Conservation (phyloP, 2,888 invertebrate genomes). For the Chironomus riparius region DNA sequence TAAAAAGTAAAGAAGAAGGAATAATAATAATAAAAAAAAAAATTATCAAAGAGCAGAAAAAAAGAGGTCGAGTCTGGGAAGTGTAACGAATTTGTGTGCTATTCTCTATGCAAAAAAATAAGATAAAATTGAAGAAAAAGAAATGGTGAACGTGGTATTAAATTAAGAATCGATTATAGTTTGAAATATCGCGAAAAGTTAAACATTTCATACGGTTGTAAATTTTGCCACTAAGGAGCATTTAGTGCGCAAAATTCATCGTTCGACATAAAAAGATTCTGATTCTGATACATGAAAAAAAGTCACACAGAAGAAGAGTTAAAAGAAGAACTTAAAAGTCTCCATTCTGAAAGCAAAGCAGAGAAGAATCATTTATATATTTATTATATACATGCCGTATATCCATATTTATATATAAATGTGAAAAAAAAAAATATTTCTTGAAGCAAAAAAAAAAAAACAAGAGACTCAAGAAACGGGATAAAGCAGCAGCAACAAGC, state of each 20-base stretch:
- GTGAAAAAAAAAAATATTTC: background rate
- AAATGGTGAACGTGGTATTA: background rate
- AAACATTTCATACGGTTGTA: background rate
- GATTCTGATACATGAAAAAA: too few relatives aligned
- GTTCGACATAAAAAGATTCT: too few relatives aligned
- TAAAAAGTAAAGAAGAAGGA: background rate
- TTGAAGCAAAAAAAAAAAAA: constrained; percentile 3
- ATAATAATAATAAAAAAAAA: background rate
- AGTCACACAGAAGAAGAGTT: background rate
- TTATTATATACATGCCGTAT: background rate
- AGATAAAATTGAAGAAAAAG: background rate
- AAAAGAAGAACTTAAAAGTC: background rate
- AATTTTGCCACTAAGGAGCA: too few relatives aligned
- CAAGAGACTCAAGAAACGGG: background rate
- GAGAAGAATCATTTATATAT: background rate
- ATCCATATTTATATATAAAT: background rate
- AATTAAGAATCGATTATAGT: background rate
- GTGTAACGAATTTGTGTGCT: constrained; percentile 12
- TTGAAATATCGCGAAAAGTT: too few relatives aligned
- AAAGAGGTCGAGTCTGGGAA: background rate
- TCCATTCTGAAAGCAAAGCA: background rate
- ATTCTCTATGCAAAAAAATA: background rate
- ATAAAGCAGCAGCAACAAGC: background rate
- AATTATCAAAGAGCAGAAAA: background rate
- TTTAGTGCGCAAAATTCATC: too few relatives aligned